A percentile compares a stretch with the other conserved stretches of the same genome.
phyloP scores from a whole-genome alignment of 2,797 vertebrate species.

The Aeoliscus strigatus region DNA sequence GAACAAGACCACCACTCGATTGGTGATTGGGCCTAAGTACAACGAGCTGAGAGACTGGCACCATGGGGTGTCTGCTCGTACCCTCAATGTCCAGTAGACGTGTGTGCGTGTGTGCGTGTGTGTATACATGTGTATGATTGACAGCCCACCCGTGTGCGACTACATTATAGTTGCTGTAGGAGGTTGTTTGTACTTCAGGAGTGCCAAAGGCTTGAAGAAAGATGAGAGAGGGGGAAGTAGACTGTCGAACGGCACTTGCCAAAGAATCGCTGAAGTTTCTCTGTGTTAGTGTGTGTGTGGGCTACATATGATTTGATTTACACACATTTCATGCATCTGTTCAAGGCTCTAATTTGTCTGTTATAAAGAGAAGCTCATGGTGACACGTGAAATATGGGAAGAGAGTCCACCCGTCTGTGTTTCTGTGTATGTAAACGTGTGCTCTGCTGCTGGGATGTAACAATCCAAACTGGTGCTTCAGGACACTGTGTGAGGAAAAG shows the following conservation, averaged over 20 bases:
- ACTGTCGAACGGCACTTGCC: too few relatives aligned
- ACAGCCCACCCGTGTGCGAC: constrained; percentile 12
- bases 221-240: constrained; percentile 21
- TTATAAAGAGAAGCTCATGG: too few relatives aligned
- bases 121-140: constrained; percentile 14
- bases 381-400: too few relatives aligned
- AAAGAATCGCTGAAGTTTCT: constrained; percentile 2
- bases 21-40: constrained; percentile 91
- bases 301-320: too few relatives aligned
- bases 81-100: constrained; percentile 93
- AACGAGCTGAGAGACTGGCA: constrained; percentile 98
- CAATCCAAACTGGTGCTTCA: constrained; percentile 3
- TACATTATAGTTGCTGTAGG: constrained; percentile 9
- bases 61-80: constrained; percentile 95
- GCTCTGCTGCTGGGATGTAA: constrained; percentile 11
- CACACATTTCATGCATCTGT: too few relatives aligned
- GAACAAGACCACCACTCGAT: constrained; percentile 81
- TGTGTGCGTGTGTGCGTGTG: constrained; percentile 16
- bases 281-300: neutral
- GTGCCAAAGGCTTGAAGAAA: constrained; percentile 6
- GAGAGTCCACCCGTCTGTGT: too few relatives aligned
- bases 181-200: constrained; percentile 5
- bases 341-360: too few relatives aligned
- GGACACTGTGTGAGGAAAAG: constrained; percentile 5
- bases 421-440: constrained; percentile 13